Evolutionary conservation across 2,797 vertebrate species (phyloP).

Genomic region (Notolepis coatsorum): DNA sequence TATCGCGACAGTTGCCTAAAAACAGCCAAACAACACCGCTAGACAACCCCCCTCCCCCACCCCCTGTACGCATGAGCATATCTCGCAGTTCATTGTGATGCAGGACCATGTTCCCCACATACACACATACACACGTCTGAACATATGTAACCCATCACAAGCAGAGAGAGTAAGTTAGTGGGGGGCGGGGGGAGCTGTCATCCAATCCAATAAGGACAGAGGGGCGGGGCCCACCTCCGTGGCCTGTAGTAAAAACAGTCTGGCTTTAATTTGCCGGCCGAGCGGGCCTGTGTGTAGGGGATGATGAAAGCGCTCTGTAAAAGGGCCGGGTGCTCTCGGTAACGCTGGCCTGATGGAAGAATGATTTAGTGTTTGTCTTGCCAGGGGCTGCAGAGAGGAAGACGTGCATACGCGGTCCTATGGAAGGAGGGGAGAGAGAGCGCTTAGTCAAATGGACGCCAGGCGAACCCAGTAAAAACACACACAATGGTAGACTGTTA

Average conservation of each 20-base stretch:
- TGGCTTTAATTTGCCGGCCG: conserved; percentile 65
- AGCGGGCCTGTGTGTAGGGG: conserved; percentile 33
- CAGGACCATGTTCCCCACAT: conserved; percentile 4
- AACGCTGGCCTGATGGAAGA: conserved; percentile 48
- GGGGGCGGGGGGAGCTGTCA: no score
- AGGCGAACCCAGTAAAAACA: conserved; percentile 60
- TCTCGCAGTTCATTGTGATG: not conserved
- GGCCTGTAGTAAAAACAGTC: conserved; percentile 60
- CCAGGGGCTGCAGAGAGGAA: conserved; percentile 36
- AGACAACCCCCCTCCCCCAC: not conserved
- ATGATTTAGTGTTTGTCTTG: conserved; percentile 52
- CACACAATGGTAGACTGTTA: conserved; percentile 37
- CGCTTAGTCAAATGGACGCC: conserved; percentile 36
- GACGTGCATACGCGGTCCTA: conserved; percentile 30
- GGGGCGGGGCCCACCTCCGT: conserved; percentile 26
- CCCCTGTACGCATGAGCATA: not conserved
- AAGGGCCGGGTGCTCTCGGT: conserved; percentile 50
- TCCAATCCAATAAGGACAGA: conserved; percentile 21
- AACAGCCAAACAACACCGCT: not conserved
- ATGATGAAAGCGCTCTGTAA: conserved; percentile 58
- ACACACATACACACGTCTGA: conserved; percentile 3
- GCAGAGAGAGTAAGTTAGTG: not conserved
- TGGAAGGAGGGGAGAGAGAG: conserved; percentile 14
- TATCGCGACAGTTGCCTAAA: not conserved
- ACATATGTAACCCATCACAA: conserved; percentile 56